Evolutionary conservation across 1,140 invertebrate genomes (phyloP), one percentile per base, ranked within the genome.

Genomic region (Penaeus chinensis): DNA sequence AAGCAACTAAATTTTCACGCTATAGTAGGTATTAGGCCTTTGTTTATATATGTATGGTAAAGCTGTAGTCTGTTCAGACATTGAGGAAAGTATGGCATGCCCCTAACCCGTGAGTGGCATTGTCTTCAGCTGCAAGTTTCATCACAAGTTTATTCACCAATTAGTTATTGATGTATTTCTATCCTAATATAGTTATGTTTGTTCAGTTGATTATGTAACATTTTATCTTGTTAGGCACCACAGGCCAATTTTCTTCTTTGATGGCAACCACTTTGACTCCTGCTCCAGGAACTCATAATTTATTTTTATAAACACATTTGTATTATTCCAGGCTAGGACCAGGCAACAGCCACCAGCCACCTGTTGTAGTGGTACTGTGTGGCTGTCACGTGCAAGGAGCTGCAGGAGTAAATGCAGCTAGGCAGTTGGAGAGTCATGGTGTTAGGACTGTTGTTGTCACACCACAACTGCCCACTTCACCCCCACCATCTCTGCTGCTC

Each of bases 341-440:
- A n/a, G 94, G 95, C 85, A 97, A 97, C 91, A 93, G 94, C 24
- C 96, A 97, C 91, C 96, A 97, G 91, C 94, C 94, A 93, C 96
- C 96, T 32, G 94, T 94, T 20, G 95, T 97, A 27, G 95, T 95
- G 32, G 94, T 96, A 5, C 92, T 97, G 5, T 96, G 95, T 92
- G 96, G 95, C 7, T 93, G 94, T 7, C 94, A 96, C 91, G 92
- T 93, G 65, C 90, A 90, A 79, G 90, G 90, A 20, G 87, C 85
- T 20, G 88, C 89, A 2, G 96, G 95, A 82, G 94, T 95, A 16
- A 94, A 95, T 77, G 95, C 95, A 89, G 93, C 92, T 4, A 94
- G 97, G 27, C 96, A 97, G 91, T 93, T 98, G 74, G 95, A 96
- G 27, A 95, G 95, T 91, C 96, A 98, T 91, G 96, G 96, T 47